Base-by-base conservation (phyloP, 2,113 vertebrate species). In the Theristicus caerulescens region DNA sequence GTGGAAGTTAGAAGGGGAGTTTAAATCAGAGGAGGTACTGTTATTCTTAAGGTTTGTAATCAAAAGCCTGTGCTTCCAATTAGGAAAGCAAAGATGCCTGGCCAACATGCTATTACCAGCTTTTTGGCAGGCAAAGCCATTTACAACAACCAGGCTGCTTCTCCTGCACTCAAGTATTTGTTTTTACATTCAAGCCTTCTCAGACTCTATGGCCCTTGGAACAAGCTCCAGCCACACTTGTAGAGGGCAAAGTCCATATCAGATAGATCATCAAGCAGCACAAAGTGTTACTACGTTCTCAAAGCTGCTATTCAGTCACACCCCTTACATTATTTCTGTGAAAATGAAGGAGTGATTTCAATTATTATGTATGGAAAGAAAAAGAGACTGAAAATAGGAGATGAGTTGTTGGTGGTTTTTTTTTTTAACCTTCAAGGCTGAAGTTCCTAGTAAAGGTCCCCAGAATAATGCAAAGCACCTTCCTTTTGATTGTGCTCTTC, bases 121-220 rank as follows among this genome's bases (percentile, higher is more conserved):
- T 97, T 95, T 93, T 98, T 97, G 96, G 96, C 97, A 98, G 95
- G 89, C 95, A 96, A 97, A 98, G 78, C 49, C 84, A 88, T 95
- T 97, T 97, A 81, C 86, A 96, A 85, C 81, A 95, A 96, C 81
- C 88, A 97, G 86, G 93, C 90, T 94, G 92, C 88, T 74, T 94
- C 96, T 95, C 92, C 93, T 92, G 90, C 87, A 92, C 96, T 98
- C 71, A 93, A 97, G 94, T 97, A 97, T 97, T 98, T 97, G 96
- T 97, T 98, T 98, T 96, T 96, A 96, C 77, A 86, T 96, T 97
- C 95, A 96, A 96, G 97, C 84, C 91, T 98, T 98, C 97, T 94
- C 94, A 96, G 95, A 92, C 92, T 73, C 16, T 66, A 93, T 42
- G 55, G 77, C 82, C 95, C 92, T 95, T 97, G 96, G 96, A 97